Evolutionary conservation across 1,140 invertebrate species (phyloP).

Genomic region (Lutraria rhynchaena): DNA sequence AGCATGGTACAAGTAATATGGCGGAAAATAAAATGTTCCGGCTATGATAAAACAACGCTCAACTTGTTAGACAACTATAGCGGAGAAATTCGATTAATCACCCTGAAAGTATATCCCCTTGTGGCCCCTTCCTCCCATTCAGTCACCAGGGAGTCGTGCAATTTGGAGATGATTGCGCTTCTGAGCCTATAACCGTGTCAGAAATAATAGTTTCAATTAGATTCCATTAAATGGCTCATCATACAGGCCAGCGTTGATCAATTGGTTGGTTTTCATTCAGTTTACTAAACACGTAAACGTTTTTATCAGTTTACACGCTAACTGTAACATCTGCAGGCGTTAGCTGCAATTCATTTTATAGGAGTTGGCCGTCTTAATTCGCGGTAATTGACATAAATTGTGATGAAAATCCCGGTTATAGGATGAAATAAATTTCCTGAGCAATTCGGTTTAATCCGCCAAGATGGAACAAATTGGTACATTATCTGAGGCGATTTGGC

Average conservation of each 20-base stretch:
- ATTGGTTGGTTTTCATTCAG: too few species aligned
- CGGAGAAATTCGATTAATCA: slow-evolving; percentile 43
- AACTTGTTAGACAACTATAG: slow-evolving; percentile 26
- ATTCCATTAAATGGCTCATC: slow-evolving; percentile 33
- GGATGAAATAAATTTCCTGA: slow-evolving; percentile 34
- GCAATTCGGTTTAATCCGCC: not conserved
- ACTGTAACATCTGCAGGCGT: too few species aligned
- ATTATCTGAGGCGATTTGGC: too few species aligned
- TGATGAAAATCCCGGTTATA: slow-evolving; percentile 26
- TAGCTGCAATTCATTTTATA: too few species aligned
- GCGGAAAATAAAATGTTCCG: too few species aligned
- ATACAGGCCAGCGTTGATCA: too few species aligned
- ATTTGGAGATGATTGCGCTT: slow-evolving; percentile 36
- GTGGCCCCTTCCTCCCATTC: slow-evolving; percentile 23
- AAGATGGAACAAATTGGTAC: too few species aligned
- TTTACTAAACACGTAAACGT: too few species aligned
- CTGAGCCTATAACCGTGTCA: slow-evolving; percentile 15
- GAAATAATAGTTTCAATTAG: slow-evolving; percentile 49
- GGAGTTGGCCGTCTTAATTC: slow-evolving; percentile 18
- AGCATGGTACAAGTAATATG: too few species aligned
- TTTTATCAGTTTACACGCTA: too few species aligned
- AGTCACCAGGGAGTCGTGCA: slow-evolving; percentile 10
- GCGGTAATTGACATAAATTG: slow-evolving; percentile 36
- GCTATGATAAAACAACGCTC: too few species aligned
- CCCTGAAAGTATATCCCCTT: slow-evolving; percentile 17